Evolutionary conservation across 2,888 invertebrate genomes (phyloP).

Genomic region (Polyploca ridens): DNA sequence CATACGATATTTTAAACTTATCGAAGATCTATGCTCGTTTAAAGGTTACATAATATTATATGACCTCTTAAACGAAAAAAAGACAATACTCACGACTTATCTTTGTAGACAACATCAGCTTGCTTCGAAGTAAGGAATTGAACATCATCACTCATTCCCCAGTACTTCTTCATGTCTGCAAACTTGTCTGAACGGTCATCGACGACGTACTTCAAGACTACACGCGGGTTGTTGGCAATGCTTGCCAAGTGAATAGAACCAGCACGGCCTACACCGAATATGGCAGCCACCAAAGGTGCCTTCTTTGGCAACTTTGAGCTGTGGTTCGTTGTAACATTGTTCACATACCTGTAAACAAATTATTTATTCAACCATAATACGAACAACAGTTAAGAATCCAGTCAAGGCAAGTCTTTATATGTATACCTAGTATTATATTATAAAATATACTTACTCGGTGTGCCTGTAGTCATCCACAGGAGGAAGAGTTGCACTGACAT

Average conservation of each 20-base stretch:
- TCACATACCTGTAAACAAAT: conserved; percentile 60
- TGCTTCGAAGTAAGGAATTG: conserved; percentile 77
- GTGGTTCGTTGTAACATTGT: conserved; percentile 61
- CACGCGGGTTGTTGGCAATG: conserved; percentile 73
- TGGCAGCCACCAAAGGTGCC: conserved; percentile 71
- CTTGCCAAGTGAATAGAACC: conserved; percentile 85
- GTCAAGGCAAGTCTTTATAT: no score
- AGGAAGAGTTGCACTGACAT: conserved; percentile 53
- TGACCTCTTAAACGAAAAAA: no score
- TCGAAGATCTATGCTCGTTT: no score
- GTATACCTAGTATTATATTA: no score
- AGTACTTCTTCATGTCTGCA: conserved; percentile 72
- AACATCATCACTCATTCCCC: conserved; percentile 74
- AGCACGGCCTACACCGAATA: conserved; percentile 86
- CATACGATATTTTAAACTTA: no score
- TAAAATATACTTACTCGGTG: conserved; percentile 53
- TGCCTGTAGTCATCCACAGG: conserved; percentile 76
- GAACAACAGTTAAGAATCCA: no score
- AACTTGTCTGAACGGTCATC: conserved; percentile 79
- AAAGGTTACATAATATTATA: no score
- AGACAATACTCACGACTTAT: conserved; percentile 72
- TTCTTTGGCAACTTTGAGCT: conserved; percentile 34
- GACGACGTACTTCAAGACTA: conserved; percentile 82
- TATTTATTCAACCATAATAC: no score
- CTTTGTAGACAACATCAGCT: conserved; percentile 75